A percentile compares a stretch with the other conserved stretches of the same genome.
Conservation (phyloP, 2,113 vertebrate species). For the Poeciliopsis occidentalis region DNA sequence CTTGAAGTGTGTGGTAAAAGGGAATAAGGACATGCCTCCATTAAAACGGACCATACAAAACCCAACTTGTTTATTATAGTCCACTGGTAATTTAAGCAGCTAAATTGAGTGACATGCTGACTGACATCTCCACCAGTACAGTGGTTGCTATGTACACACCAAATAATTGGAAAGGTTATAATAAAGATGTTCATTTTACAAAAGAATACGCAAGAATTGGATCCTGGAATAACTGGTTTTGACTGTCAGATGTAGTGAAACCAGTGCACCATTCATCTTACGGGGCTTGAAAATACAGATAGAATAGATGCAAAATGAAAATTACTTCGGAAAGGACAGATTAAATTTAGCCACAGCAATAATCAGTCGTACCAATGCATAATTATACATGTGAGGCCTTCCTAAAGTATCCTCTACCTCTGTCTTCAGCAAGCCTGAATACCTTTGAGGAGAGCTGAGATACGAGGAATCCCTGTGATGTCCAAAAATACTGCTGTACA, state of each 20-base stretch:
- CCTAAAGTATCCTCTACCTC: constrained; percentile 33
- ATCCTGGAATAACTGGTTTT: constrained; percentile 1
- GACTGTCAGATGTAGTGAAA: neutral
- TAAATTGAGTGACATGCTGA: too few relatives aligned
- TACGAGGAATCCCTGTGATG: constrained; percentile 20
- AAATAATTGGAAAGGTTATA: neutral
- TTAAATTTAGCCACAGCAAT: constrained; percentile 1
- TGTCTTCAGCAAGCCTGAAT: constrained; percentile 24
- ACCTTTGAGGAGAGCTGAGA: constrained; percentile 18
- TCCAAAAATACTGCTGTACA: constrained; percentile 12
- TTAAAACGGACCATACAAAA: neutral
- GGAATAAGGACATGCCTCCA: neutral
- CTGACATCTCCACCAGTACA: neutral
- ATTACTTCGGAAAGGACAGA: neutral
- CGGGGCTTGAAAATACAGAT: neutral
- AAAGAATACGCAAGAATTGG: neutral
- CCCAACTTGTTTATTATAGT: neutral
- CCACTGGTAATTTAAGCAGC: neutral
- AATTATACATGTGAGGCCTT: neutral
- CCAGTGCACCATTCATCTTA: neutral
- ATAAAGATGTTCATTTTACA: neutral
- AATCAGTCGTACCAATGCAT: neutral
- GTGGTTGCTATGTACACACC: too few relatives aligned
- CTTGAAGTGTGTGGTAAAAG: neutral
- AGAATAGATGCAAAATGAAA: neutral